A percentile compares a stretch with the other conserved stretches of the same genome.
These are phyloP conservation scores for Scaptodrosophila lebanonensis DNA, from an alignment of 1,140 invertebrate genomes.

Conservation along the genomic window DNA sequence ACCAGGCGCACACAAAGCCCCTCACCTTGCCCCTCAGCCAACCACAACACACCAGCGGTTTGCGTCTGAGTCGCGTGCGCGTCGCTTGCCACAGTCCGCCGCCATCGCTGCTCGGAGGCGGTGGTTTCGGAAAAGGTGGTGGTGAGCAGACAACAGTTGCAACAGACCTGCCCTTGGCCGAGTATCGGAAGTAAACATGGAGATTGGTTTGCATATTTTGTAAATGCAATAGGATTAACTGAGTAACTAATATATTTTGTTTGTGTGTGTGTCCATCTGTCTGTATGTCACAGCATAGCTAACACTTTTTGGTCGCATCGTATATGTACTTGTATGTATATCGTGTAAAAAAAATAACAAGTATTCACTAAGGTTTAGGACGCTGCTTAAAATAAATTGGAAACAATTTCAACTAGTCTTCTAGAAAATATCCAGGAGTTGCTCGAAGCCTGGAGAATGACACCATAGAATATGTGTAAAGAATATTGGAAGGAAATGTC, in stretches of 20 bases:
- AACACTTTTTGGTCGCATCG: too few relatives aligned
- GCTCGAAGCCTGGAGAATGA: too few relatives aligned
- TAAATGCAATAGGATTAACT: slow-evolving; percentile 1
- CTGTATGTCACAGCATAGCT: slow-evolving; percentile 14
- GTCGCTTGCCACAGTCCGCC: slow-evolving; percentile 69
- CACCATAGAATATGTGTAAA: too few relatives aligned
- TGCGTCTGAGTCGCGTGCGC: slow-evolving; percentile 51
- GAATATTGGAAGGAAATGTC: too few relatives aligned
- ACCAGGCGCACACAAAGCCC: slow-evolving; percentile 36
- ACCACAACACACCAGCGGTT: slow-evolving; percentile 38
- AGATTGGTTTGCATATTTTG: neutral
- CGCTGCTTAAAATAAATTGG: slow-evolving; percentile 12
- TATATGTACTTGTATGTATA: slow-evolving; percentile 8
- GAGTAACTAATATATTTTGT: slow-evolving; percentile 9
- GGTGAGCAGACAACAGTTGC: neutral
- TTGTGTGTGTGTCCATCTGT: slow-evolving; percentile 25
- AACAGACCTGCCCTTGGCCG: slow-evolving; percentile 30
- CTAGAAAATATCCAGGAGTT: too few relatives aligned
- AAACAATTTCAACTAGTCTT: slow-evolving; percentile 1
- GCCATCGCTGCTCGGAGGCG: slow-evolving; percentile 23
- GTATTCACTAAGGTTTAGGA: too few relatives aligned
- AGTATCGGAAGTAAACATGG: slow-evolving; percentile 52
- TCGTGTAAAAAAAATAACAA: neutral
- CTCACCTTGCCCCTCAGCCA: slow-evolving; percentile 2
- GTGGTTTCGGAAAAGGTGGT: neutral